Base-by-base conservation (phyloP, 2,888 invertebrate genomes). In the Tuta absoluta region DNA sequence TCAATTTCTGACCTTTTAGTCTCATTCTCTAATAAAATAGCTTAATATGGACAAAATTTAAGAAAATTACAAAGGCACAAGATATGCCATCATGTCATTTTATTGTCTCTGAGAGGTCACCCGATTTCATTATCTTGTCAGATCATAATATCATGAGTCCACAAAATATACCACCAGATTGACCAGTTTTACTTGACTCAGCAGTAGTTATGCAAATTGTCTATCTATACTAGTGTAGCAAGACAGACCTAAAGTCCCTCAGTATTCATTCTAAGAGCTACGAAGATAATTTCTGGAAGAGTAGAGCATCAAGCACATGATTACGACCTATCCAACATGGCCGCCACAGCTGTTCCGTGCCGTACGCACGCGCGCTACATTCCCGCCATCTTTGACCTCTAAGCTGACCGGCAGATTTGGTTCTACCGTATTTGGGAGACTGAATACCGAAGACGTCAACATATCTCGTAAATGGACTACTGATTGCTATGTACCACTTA, bases 351-450 rank as follows among this genome's bases (percentile, higher is more conserved):
- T 91, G 89, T 88, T 87, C 71, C 33, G 51, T 66, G 63, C 69
- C 71, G 77, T 78, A 76, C 89, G 89, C 90, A 80, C 79, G 90
- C 89, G 91, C 74, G 72, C 21, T 84, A 65, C 38, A 69, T 87
- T 89, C 90, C 82, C 56, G 89, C 90, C 87, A 87, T 87, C 78
- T 86, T 87, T 84, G 77, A 60, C 56, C 24, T 24, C 61, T 37
- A 21, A 33, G 37, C 48, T 51, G 28, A 62, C 56, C 65, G 63
- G 53, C 38, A 48, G 37, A 58, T 28, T 62, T 63, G 62, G 38
- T 58, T 24, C 33, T 10, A 33, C 10, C 33, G 28, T 33, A 7
- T 33, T 33, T 33, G 33, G 33, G 4, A 33, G 33, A 33, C 33
- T 3, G 33, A 8, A 33, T 8, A 8, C 33, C 10, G 10, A 33